Conservation (phyloP, 2,888 invertebrate genomes). For the Athetis lepigone region DNA sequence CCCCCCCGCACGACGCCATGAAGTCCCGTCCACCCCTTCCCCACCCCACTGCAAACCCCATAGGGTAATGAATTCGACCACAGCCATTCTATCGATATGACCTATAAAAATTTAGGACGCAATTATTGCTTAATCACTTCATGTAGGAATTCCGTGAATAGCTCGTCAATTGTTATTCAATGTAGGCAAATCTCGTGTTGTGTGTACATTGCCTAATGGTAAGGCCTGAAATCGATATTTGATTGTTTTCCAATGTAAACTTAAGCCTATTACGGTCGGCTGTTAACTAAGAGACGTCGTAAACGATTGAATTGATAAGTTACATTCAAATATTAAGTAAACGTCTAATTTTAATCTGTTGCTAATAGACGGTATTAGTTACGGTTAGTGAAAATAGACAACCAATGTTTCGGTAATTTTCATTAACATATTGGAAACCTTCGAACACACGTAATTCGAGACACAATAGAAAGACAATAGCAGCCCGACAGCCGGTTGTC, state of each 20-base stretch:
- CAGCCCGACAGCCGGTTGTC: no score
- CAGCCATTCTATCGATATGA: slow-evolving; percentile 81
- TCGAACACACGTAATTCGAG: no score
- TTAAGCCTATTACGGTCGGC: slow-evolving; percentile 52
- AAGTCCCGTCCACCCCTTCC: slow-evolving; percentile 76
- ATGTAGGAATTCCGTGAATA: slow-evolving; percentile 66
- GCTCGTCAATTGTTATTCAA: slow-evolving; percentile 53
- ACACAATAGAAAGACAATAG: no score
- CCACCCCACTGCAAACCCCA: slow-evolving; percentile 76
- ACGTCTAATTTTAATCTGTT: slow-evolving; percentile 23
- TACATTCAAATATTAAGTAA: slow-evolving; percentile 40
- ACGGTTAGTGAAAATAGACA: neutral
- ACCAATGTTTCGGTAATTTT: no score
- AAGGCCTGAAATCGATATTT: slow-evolving; percentile 43
- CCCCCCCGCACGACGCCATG: slow-evolving; percentile 80
- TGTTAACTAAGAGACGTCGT: slow-evolving; percentile 43
- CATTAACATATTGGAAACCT: neutral
- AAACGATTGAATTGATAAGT: slow-evolving; percentile 45
- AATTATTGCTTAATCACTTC: slow-evolving; percentile 79
- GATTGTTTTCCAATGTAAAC: slow-evolving; percentile 60
- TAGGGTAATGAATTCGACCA: slow-evolving; percentile 87
- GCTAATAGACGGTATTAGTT: slow-evolving; percentile 7
- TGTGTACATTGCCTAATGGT: slow-evolving; percentile 41
- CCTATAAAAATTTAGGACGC: slow-evolving; percentile 86
- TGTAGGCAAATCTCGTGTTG: slow-evolving; percentile 49